Evolutionary conservation across 2,113 vertebrate genomes (phyloP).

Genomic region (Ciconia stormi): DNA sequence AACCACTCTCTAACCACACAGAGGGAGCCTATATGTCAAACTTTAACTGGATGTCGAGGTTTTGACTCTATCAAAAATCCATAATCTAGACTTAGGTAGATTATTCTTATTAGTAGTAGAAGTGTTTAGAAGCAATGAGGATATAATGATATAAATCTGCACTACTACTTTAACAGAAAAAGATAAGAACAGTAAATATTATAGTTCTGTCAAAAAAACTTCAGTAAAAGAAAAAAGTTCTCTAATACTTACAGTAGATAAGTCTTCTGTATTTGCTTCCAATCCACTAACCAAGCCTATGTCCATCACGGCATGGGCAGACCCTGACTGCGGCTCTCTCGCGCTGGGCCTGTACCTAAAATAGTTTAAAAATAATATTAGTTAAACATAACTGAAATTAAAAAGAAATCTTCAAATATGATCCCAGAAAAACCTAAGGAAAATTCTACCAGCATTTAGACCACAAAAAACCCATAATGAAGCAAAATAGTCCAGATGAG

Average conservation of each 20-base stretch:
- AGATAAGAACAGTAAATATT: neutral
- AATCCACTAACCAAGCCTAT: constrained; percentile 88
- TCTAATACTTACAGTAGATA: constrained; percentile 74
- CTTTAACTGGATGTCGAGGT: neutral
- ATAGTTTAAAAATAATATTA: neutral
- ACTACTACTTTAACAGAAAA: neutral
- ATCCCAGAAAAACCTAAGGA: neutral
- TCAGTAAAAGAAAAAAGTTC: neutral
- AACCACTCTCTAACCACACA: neutral
- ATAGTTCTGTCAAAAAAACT: neutral
- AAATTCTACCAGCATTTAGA: neutral
- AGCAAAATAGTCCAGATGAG: neutral
- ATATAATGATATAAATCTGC: neutral
- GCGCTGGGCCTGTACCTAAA: constrained; percentile 80
- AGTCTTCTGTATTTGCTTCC: constrained; percentile 78
- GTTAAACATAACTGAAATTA: neutral
- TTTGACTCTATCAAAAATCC: neutral
- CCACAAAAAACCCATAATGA: neutral
- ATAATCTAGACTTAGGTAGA: neutral
- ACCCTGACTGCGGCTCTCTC: constrained; percentile 70
- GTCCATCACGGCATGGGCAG: constrained; percentile 87
- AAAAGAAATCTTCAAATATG: neutral
- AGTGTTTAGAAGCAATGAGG: neutral
- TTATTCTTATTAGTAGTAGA: neutral
- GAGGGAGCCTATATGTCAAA: neutral